Conservation (phyloP, 2,113 vertebrate species). For the Balaeniceps rex region DNA sequence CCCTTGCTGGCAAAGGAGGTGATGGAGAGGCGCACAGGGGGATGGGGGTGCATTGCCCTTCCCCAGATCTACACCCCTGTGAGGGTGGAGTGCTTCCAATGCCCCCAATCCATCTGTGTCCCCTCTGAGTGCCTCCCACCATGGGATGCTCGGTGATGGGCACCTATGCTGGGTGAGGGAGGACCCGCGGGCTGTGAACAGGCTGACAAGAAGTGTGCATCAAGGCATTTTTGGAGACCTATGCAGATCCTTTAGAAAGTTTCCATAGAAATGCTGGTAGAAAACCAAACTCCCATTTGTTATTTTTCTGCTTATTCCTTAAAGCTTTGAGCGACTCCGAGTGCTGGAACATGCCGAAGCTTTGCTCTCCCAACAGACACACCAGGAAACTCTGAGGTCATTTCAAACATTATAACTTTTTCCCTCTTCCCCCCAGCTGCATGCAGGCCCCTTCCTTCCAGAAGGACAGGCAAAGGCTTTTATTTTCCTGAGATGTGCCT, state of each 20-base stretch:
- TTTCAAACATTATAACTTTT: constrained; percentile 3
- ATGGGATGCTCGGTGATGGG: rapidly evolving
- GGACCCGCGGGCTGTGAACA: rapidly evolving
- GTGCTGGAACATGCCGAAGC: neutral
- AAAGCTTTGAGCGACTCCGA: neutral
- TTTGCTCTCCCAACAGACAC: neutral
- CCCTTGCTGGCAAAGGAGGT: neutral
- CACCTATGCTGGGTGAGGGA: rapidly evolving
- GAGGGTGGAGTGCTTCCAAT: neutral
- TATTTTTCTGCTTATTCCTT: constrained; percentile 1
- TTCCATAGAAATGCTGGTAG: neutral
- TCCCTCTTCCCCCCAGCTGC: neutral
- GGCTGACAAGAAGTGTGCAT: neutral
- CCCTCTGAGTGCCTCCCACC: neutral
- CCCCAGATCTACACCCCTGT: rapidly evolving
- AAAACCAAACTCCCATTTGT: neutral
- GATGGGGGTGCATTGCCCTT: neutral
- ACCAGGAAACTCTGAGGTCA: constrained; percentile 53
- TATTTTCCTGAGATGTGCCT: neutral
- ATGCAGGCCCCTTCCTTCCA: constrained; percentile 15
- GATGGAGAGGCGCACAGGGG: neutral
- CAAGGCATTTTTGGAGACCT: neutral
- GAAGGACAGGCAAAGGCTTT: neutral
- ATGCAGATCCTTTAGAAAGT: neutral
- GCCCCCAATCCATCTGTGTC: neutral